Evolutionary conservation across 2,888 invertebrate genomes (phyloP), one percentile per base, ranked within the genome.

Genomic region (Spodoptera picta): DNA sequence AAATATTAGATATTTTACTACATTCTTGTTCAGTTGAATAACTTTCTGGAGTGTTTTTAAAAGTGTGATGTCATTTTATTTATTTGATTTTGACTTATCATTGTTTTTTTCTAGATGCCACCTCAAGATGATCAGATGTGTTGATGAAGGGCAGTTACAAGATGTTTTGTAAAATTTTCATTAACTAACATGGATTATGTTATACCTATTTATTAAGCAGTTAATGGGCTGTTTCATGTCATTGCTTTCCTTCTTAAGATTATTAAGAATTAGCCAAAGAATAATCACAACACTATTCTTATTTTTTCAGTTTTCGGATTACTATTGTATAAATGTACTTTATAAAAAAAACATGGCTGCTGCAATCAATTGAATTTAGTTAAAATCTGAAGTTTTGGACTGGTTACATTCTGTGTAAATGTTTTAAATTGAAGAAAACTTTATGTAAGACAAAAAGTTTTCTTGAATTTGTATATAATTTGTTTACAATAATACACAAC

Each of bases 71-170:
- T 27, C 4, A 27, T 5, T 2, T 31, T 47, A 41, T 14, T 42
- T 31, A 11, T 45, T 5, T 5, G 31, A 12, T 27, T 24, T 36
- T 3, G 11, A 11, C 0, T 9, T 42, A 0, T 43, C 31, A n/a
- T 10, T 61, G 31, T 27, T 47, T 43, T 3, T 3, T 95, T 94
- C 60, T 90, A 96, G 96, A 92, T 89, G 87, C 92, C 88, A 68
- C 76, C 91, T 77, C 92, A 91, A 77, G 95, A 95, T 79, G 93
- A 95, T 77, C 92, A 95, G 81, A 94, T 94, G 93, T 93, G 92
- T 92, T 94, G 92, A 92, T 88, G 76, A 65, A 70, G 42, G 60
- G 65, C 55, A 65, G 60, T 74, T 69, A 67, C 69, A 77, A 79
- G 71, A 73, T 75, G 68, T 75, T 78, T 79, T 80, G 74, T 79